These are phyloP conservation scores for Drosophila leontia DNA, from an alignment of 1,140 invertebrate genomes.

Conservation along the genomic window DNA sequence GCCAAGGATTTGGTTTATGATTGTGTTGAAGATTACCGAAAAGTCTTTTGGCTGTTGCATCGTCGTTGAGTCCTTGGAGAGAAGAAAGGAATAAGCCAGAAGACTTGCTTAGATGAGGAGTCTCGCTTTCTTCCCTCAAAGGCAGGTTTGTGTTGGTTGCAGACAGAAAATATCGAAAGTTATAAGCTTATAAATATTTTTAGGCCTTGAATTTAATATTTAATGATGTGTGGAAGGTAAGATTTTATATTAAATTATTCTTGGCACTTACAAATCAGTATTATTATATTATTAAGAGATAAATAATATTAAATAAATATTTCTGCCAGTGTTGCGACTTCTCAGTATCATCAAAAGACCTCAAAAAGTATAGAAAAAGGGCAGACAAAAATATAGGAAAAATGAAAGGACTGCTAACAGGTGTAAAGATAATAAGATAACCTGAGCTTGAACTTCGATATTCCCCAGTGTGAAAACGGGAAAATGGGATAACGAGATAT, in stretches of 20 bases:
- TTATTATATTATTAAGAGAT: too few relatives aligned
- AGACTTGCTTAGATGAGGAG: conserved; percentile 14
- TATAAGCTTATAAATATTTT: not conserved
- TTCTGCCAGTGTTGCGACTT: conserved; percentile 16
- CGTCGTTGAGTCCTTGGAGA: conserved; percentile 20
- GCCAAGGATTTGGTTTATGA: conserved; percentile 48
- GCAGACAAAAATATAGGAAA: not conserved
- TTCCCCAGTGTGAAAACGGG: conserved; percentile 4
- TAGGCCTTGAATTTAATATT: not conserved
- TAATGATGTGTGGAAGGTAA: not conserved
- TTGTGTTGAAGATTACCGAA: conserved; percentile 37
- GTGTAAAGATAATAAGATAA: conserved; percentile 33
- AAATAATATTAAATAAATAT: not conserved
- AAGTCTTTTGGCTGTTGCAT: conserved; percentile 30
- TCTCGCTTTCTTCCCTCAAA: not conserved
- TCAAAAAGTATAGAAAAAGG: not conserved
- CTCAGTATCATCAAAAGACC: conserved; percentile 17
- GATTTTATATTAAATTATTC: not conserved
- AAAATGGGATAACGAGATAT: conserved; percentile 26
- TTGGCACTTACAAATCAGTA: too few relatives aligned
- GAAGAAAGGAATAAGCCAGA: conserved; percentile 23
- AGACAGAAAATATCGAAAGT: not conserved
- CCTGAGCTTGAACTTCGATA: conserved; percentile 18
- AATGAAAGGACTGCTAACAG: not conserved
- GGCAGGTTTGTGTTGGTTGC: not conserved